Evolutionary conservation across 2,797 vertebrate species (phyloP).

Genomic region (Hapalemur alaotrensis): DNA sequence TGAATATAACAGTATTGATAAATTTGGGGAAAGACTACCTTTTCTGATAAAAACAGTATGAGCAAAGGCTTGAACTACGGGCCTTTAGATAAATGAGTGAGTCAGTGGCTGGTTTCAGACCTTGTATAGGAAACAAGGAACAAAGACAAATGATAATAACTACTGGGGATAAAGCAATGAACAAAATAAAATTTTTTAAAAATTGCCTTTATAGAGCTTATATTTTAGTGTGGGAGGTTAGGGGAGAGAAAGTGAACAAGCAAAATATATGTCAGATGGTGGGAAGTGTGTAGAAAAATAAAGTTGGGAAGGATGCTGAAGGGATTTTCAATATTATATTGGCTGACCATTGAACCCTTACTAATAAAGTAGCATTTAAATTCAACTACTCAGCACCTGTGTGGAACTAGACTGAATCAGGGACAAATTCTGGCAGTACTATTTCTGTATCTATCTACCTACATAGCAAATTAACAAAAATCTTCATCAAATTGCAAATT

Average conservation of each 20-base stretch:
- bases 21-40: background rate
- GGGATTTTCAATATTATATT: background rate
- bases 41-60: background rate
- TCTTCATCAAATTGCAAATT: background rate
- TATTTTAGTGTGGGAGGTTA: background rate
- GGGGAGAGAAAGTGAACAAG: background rate
- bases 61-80: background rate
- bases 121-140: background rate
- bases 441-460: background rate
- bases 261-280: background rate
- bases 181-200: background rate
- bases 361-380: background rate
- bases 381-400: background rate
- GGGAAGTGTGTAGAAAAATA: background rate
- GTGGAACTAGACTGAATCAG: background rate
- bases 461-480: conserved; percentile 4
- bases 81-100: background rate
- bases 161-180: conserved; percentile 4
- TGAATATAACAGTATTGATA: background rate
- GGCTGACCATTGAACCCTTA: background rate
- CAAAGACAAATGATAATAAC: background rate
- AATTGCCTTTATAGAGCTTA: background rate
- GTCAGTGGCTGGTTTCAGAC: background rate
- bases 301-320: background rate
- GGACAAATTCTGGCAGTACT: background rate